phyloP scores from a whole-genome alignment of 2,888 invertebrate species.

The Uloborus plumipes region DNA sequence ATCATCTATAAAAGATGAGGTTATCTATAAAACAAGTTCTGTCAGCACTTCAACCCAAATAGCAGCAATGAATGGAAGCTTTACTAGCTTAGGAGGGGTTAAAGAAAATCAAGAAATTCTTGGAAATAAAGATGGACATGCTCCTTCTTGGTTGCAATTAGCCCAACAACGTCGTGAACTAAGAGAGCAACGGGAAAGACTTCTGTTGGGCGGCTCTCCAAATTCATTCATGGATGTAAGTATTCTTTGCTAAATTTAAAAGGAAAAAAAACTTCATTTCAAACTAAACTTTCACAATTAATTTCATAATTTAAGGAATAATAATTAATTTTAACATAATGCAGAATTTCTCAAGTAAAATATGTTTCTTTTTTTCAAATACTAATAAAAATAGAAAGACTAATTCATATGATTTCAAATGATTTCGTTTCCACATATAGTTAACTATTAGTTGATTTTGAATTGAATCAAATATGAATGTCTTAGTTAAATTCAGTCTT shows the following conservation, averaged over 20 bases:
- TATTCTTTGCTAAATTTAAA: neutral
- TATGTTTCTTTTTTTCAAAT: too few relatives aligned
- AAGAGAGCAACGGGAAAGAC: constrained; percentile 63
- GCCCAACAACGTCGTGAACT: constrained; percentile 65
- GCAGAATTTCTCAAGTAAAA: too few relatives aligned
- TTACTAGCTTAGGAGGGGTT: constrained; percentile 28
- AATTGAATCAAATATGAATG: too few relatives aligned
- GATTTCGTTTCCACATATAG: too few relatives aligned
- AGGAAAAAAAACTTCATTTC: too few relatives aligned
- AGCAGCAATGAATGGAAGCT: constrained; percentile 37
- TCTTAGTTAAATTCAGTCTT: too few relatives aligned
- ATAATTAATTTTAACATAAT: too few relatives aligned
- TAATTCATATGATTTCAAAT: too few relatives aligned
- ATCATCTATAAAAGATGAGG: constrained; percentile 37
- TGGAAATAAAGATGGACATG: constrained; percentile 39
- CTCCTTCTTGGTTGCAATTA: constrained; percentile 63
- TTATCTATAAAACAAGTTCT: constrained; percentile 16
- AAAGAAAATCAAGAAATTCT: constrained; percentile 51
- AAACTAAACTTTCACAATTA: too few relatives aligned
- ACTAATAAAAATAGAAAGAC: too few relatives aligned
- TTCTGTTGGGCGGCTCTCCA: constrained; percentile 55
- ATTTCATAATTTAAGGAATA: too few relatives aligned
- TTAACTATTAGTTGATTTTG: too few relatives aligned
- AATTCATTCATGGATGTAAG: constrained; percentile 64
- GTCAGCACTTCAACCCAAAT: constrained; percentile 13